Evolutionary conservation across 1,140 invertebrate species (phyloP).

Genomic region (Scaptomyza graminum): DNA sequence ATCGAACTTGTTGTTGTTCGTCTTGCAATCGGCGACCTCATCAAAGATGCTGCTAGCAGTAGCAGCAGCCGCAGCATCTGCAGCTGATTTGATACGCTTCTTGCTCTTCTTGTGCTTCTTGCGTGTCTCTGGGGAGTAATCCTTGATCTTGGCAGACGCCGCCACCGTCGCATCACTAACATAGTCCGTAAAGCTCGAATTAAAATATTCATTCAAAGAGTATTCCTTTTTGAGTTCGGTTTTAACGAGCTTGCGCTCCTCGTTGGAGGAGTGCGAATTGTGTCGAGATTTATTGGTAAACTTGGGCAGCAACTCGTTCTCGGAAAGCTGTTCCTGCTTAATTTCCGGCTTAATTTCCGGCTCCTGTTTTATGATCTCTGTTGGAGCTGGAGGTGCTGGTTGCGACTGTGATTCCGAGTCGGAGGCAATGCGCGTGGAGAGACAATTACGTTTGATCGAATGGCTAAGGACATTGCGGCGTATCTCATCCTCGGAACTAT

Average conservation of each 20-base stretch:
- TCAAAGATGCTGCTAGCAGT: not conserved
- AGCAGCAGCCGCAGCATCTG: constrained; percentile 26
- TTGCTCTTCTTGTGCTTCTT: constrained; percentile 94
- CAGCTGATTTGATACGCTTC: constrained; percentile 89
- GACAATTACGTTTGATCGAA: constrained; percentile 85
- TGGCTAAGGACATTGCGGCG: constrained; percentile 72
- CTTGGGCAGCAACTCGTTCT: constrained; percentile 52
- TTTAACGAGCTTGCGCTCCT: constrained; percentile 58
- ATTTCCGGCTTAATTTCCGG: constrained; percentile 84
- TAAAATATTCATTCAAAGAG: constrained; percentile 54
- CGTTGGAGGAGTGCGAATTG: constrained; percentile 65
- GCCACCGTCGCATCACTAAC: constrained; percentile 11
- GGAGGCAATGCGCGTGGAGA: constrained; percentile 85
- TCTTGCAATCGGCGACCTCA: constrained; percentile 41
- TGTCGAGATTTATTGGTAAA: constrained; percentile 58
- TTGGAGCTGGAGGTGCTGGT: constrained; percentile 75
- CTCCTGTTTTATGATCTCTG: constrained; percentile 60
- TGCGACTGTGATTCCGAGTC: constrained; percentile 84
- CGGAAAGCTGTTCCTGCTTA: constrained; percentile 66
- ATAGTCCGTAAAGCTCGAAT: constrained; percentile 34
- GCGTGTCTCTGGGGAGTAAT: constrained; percentile 85
- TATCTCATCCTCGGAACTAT: constrained; percentile 82
- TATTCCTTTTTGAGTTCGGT: constrained; percentile 81
- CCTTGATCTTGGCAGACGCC: constrained; percentile 46
- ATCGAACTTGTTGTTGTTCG: constrained; percentile 51